phyloP scores from a whole-genome alignment of 2,113 vertebrate genomes.

The Eptesicus fuscus region DNA sequence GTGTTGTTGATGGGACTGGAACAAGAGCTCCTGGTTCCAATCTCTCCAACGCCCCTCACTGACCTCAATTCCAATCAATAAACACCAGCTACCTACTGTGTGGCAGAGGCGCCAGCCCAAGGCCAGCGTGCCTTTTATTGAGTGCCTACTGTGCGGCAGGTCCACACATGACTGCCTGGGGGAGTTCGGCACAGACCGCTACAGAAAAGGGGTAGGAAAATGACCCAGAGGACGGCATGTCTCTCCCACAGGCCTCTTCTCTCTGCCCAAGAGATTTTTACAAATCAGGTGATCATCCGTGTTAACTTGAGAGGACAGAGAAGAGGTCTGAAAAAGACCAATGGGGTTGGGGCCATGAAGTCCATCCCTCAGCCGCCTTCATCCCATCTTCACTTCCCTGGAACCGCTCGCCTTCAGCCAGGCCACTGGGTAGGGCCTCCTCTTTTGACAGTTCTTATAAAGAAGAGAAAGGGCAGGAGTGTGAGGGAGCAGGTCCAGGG shows the following conservation, averaged over 20 bases:
- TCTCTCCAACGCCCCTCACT: background rate
- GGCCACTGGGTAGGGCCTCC: background rate
- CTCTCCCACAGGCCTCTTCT: background rate
- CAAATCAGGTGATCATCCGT: rapidly evolving
- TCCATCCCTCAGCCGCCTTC: background rate
- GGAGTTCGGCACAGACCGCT: rapidly evolving
- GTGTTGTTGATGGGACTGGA: background rate
- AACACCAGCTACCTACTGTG: rapidly evolving
- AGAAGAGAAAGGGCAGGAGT: background rate
- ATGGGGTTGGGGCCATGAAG: background rate
- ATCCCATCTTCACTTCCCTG: background rate
- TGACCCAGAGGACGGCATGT: rapidly evolving
- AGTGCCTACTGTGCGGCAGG: background rate
- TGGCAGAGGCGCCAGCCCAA: rapidly evolving
- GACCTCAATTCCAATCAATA: background rate
- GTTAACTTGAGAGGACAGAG: background rate
- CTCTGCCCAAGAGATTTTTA: background rate
- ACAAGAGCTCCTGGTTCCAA: rapidly evolving
- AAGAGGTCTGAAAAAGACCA: background rate
- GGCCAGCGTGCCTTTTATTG: too few species aligned
- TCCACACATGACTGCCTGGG: background rate
- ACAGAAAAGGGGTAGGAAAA: background rate
- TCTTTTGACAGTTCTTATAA: background rate
- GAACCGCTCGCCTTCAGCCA: background rate
- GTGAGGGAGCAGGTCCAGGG: too few species aligned